A percentile compares a stretch with the other conserved stretches of the same genome.
These are phyloP conservation scores for Ptiloglossa arizonensis DNA, from an alignment of 1,140 invertebrate genomes.

Conservation along the genomic window DNA sequence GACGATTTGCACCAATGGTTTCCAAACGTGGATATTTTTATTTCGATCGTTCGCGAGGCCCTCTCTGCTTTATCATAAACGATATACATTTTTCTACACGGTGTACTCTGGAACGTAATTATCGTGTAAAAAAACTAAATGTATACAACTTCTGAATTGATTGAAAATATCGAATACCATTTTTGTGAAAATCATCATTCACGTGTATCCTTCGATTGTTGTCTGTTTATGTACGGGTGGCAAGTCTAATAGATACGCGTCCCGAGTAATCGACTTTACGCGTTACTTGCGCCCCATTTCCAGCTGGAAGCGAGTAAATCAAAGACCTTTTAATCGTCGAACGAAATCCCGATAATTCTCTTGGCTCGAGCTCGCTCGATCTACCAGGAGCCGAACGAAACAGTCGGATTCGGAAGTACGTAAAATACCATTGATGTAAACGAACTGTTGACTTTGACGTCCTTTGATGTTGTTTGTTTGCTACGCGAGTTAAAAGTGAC, in stretches of 20 bases:
- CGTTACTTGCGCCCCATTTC: neutral
- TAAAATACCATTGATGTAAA: neutral
- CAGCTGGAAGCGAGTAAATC: neutral
- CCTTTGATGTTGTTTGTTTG: neutral
- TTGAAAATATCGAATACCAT: too few relatives aligned
- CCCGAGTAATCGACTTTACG: too few relatives aligned
- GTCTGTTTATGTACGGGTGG: neutral
- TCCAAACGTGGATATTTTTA: too few relatives aligned
- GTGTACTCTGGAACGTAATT: too few relatives aligned
- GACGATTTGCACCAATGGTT: too few relatives aligned
- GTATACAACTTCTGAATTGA: too few relatives aligned
- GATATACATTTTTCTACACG: too few relatives aligned
- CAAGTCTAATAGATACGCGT: neutral
- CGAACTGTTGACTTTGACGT: neutral
- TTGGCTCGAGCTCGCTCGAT: neutral
- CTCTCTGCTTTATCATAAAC: too few relatives aligned
- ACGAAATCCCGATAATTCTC: neutral
- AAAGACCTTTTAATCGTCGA: neutral
- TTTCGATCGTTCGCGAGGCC: too few relatives aligned
- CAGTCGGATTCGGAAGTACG: neutral
- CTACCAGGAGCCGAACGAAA: neutral
- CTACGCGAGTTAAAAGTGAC: neutral
- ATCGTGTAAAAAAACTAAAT: too few relatives aligned
- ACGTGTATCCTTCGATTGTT: neutral
- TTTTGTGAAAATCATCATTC: neutral